Evolutionary conservation across 2,797 vertebrate genomes (phyloP).

Genomic region (Rhadinocentrus ornatus): DNA sequence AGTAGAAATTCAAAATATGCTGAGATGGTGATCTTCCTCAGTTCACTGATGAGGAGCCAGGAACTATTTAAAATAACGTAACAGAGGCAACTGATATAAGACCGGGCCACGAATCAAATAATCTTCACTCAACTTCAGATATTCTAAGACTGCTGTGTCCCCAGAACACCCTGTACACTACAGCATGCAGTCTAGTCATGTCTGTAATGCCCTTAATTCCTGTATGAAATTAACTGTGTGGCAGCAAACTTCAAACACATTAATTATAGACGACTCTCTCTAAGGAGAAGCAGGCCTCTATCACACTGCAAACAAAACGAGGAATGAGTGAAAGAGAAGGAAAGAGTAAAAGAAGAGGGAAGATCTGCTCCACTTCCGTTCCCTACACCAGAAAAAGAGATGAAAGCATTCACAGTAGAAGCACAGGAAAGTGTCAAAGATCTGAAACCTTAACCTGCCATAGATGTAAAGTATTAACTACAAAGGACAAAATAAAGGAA

Average conservation of each 20-base stretch:
- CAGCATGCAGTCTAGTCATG: slow-evolving; percentile 55
- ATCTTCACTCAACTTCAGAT: slow-evolving; percentile 29
- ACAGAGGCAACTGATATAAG: slow-evolving; percentile 24
- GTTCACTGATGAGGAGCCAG: slow-evolving; percentile 51
- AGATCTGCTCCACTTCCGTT: slow-evolving; percentile 49
- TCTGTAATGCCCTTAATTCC: slow-evolving; percentile 71
- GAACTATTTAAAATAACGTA: slow-evolving; percentile 48
- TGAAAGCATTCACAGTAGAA: slow-evolving; percentile 36
- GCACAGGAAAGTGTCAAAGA: slow-evolving; percentile 44
- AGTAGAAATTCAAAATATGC: slow-evolving; percentile 38
- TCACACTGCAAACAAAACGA: slow-evolving; percentile 63
- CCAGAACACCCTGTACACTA: slow-evolving; percentile 40
- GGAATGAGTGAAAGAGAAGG: slow-evolving; percentile 27
- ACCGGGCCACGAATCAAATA: slow-evolving; percentile 43
- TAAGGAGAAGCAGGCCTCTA: slow-evolving; percentile 58
- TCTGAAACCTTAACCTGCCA: slow-evolving; percentile 39
- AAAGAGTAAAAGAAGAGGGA: slow-evolving; percentile 8
- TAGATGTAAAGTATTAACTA: slow-evolving; percentile 34
- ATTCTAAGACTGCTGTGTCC: slow-evolving; percentile 24
- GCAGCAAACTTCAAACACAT: slow-evolving; percentile 77
- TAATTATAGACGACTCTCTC: slow-evolving; percentile 76
- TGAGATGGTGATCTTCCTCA: slow-evolving; percentile 41
- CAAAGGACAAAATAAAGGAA: slow-evolving; percentile 45
- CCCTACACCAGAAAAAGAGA: slow-evolving; percentile 24
- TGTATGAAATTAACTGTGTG: slow-evolving; percentile 70